Base-by-base conservation (phyloP, 2,888 invertebrate species). In the Coleophora deauratella region DNA sequence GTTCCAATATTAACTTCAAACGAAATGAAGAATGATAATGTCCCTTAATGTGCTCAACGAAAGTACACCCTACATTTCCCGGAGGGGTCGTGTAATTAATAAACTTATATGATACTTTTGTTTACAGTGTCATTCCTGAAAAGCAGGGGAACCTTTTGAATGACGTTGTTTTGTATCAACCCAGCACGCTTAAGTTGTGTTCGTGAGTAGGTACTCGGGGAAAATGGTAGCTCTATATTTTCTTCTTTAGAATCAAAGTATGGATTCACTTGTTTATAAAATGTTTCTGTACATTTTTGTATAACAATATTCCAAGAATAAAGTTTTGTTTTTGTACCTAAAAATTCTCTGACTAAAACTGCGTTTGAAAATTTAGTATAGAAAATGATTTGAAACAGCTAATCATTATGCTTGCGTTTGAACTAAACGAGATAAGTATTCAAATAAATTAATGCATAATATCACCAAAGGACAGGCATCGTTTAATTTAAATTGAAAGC, bases 51-150 rank as follows among this genome's bases (percentile, higher is more conserved):
- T 4, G 21, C 21, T 21, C 21, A 21, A 3, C 3, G 21, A 3
- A 41, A 33, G 35, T 41, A 13, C 27, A 38, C 44, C 44, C 41
- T 44, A 41, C 33, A 27, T 27, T 6, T 13, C 72, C 78, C 75
- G 67, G 72, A 82, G 82, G 81, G 82, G 75, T 71, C 73, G 72
- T 80, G 82, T 85, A 84, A 85, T 85, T 85, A 85, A 85, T 85
- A 84, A 85, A 84, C 84, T 85, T 85, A 84, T 85, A 84, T 84
- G 84, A 82, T 84, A 82, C 84, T 85, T 85, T 84, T 85, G 84
- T 84, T 81, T 82, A 81, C 79, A 79, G 77, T 84, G 81, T 84
- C 81, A 80, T 72, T 77, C 55, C 67, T 73, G 75, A 74, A 75
- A 70, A 66, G 70, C 58, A 58, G 62, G 71, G 71, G 66, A 59